Evolutionary conservation across 2,113 vertebrate species (phyloP), one percentile per base, ranked within the genome.

Genomic region (Xyrauchen texanus): DNA sequence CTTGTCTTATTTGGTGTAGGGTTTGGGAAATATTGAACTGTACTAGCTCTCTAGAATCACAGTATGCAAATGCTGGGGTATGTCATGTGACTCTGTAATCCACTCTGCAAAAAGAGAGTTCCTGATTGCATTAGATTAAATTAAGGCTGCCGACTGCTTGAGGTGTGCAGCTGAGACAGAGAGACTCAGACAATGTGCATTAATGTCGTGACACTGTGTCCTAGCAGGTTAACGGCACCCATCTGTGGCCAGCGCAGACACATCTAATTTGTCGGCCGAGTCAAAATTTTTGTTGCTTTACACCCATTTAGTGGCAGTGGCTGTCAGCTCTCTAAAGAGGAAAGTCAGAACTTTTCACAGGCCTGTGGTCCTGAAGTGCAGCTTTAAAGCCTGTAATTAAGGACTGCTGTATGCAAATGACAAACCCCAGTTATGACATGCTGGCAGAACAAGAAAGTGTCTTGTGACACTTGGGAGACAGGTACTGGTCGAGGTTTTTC

Each of bases 371-470:
- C 82, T 45, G 66, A 46, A 69, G 55, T 79, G 21, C 63, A 42
- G 53, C 76, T 73, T 85, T 73, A 82, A 86, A 83, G 68, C 44
- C 60, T 77, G 77, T 87, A 86, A 89, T 90, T 86, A 87, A 85
- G 76, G 84, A 84, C 71, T 62, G 34, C 69, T 44, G 82, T 82
- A 86, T 84, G 84, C 76, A 85, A 89, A 90, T 82, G 81, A 87
- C 85, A 84, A 85, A 83, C 81, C 84, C 75, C 21, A 34, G 72
- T 85, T 82, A 79, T 86, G 86, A 85, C 85, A 81, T 70, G 70
- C 64, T 82, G 81, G 84, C 66, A 77, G 83, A 80, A 83, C 67
- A 63, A 64, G 64, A 78, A 73, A 85, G 70, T 71, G 75, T 64
- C 69, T 80, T 55, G 65, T 76, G 64, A 81, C 49, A 52, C 71